A percentile compares a stretch with the other conserved stretches of the same genome.
phyloP scores from a whole-genome alignment of 1,140 invertebrate species.

The Macrocentrus cingulum region DNA sequence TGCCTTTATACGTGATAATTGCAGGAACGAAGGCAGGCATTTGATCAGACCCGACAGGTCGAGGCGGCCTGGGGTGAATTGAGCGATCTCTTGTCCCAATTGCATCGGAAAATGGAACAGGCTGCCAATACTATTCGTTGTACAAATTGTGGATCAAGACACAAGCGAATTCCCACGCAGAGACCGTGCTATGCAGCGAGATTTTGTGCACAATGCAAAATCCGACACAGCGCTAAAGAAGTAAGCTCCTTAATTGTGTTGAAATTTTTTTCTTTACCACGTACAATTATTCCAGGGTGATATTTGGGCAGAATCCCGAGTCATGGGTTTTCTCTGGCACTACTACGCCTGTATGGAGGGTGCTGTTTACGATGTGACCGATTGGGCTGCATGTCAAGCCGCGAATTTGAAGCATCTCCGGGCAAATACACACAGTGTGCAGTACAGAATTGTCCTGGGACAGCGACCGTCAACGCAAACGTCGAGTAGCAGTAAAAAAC shows the following conservation, averaged over 20 bases:
- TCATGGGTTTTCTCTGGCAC: conserved; percentile 86
- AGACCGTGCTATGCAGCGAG: conserved; percentile 87
- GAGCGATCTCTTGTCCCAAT: conserved; percentile 77
- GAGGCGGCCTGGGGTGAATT: conserved; percentile 84
- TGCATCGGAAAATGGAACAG: conserved; percentile 92
- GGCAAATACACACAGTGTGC: conserved; percentile 87
- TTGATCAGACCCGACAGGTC: conserved; percentile 78
- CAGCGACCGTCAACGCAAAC: conserved; percentile 60
- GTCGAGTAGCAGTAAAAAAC: conserved; percentile 42
- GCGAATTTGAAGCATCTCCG: conserved; percentile 76
- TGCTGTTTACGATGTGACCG: conserved; percentile 90
- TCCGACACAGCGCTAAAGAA: conserved; percentile 88
- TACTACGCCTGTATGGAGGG: conserved; percentile 97
- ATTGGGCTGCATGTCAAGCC: conserved; percentile 93
- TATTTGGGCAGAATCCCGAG: conserved; percentile 90
- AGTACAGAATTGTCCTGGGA: conserved; percentile 87
- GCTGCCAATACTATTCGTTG: conserved; percentile 87
- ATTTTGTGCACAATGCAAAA: conserved; percentile 86
- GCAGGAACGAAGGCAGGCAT: conserved; percentile 76
- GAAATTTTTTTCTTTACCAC: conserved; percentile 11
- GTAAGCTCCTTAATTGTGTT: conserved; percentile 61
- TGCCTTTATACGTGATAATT: too few relatives aligned
- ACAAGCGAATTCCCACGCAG: conserved; percentile 80
- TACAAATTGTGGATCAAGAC: conserved; percentile 87
- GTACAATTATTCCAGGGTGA: conserved; percentile 70